These are phyloP conservation scores for Hyperoodon ampullatus DNA, from an alignment of 2,113 vertebrate species.

Conservation along the genomic window DNA sequence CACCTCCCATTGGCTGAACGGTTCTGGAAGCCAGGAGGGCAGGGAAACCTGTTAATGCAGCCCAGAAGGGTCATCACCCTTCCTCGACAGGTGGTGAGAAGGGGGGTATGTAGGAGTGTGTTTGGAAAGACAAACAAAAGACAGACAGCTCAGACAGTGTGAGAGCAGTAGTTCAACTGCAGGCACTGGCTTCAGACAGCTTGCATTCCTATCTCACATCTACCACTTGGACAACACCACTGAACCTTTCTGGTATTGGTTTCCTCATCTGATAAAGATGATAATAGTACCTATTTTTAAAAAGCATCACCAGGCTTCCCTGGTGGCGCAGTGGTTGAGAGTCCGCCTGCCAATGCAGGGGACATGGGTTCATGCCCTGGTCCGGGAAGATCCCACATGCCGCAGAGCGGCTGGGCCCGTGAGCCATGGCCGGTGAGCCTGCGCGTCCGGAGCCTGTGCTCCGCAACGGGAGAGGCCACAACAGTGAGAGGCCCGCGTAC, in stretches of 20 bases:
- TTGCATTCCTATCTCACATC: background rate
- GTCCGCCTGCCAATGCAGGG: too few species aligned
- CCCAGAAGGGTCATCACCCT: background rate
- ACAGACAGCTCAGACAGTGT: background rate
- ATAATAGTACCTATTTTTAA: background rate
- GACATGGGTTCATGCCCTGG: too few species aligned
- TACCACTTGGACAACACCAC: background rate
- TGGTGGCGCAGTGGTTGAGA: too few species aligned
- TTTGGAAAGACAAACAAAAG: background rate
- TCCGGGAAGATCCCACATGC: too few species aligned
- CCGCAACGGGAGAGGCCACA: too few species aligned
- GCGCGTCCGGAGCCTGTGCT: too few species aligned
- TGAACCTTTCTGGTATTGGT: background rate
- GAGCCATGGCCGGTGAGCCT: too few species aligned
- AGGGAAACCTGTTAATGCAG: background rate
- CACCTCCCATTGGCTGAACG: too few species aligned
- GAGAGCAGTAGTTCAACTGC: too few species aligned
- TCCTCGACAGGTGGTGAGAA: background rate
- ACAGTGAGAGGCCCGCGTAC: too few species aligned
- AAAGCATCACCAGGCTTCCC: background rate
- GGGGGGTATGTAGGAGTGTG: background rate
- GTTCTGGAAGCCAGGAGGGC: background rate
- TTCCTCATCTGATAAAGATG: background rate
- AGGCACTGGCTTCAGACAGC: background rate
- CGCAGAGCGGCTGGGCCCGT: too few species aligned